These are phyloP conservation scores for Steinernema feltiae DNA, from an alignment of 1,140 invertebrate species.

Conservation along the genomic window DNA sequence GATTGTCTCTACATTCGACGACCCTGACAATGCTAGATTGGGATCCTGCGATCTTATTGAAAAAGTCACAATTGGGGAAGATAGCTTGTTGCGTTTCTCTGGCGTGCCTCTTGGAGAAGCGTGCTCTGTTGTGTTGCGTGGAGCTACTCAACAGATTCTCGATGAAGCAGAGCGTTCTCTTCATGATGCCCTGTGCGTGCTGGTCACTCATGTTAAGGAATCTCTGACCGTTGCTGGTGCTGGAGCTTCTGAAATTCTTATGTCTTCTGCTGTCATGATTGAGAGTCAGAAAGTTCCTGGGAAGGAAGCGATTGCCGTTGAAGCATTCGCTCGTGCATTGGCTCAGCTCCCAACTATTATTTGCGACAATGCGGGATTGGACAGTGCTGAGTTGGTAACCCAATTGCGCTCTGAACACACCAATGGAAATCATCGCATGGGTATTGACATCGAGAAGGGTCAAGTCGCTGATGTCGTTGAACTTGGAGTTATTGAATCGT, in stretches of 20 bases:
- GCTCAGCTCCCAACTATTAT: slow-evolving; percentile 84
- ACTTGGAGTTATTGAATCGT: slow-evolving; percentile 90
- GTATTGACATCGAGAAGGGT: slow-evolving; percentile 65
- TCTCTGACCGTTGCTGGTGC: slow-evolving; percentile 65
- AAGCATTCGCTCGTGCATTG: slow-evolving; percentile 84
- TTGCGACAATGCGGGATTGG: slow-evolving; percentile 96
- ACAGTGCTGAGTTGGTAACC: slow-evolving; percentile 86
- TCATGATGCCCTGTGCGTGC: slow-evolving; percentile 94
- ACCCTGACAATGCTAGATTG: slow-evolving; percentile 81
- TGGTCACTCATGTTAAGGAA: slow-evolving; percentile 80
- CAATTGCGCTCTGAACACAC: slow-evolving; percentile 82
- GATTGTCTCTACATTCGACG: slow-evolving; percentile 96
- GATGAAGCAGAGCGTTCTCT: slow-evolving; percentile 96
- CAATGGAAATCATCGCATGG: slow-evolving; percentile 70
- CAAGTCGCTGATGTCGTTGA: slow-evolving; percentile 70
- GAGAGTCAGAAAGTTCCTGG: slow-evolving; percentile 77
- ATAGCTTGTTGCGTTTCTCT: slow-evolving; percentile 86
- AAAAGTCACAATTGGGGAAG: slow-evolving; percentile 96
- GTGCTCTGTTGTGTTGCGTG: slow-evolving; percentile 90
- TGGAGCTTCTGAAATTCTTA: slow-evolving; percentile 76
- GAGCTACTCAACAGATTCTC: slow-evolving; percentile 97
- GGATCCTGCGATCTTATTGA: slow-evolving; percentile 92
- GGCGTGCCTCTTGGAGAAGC: slow-evolving; percentile 71
- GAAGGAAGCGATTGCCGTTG: slow-evolving; percentile 94
- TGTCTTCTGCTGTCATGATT: slow-evolving; percentile 81